Evolutionary conservation across 1,140 invertebrate genomes (phyloP).

Genomic region (Riptortus pedestris): DNA sequence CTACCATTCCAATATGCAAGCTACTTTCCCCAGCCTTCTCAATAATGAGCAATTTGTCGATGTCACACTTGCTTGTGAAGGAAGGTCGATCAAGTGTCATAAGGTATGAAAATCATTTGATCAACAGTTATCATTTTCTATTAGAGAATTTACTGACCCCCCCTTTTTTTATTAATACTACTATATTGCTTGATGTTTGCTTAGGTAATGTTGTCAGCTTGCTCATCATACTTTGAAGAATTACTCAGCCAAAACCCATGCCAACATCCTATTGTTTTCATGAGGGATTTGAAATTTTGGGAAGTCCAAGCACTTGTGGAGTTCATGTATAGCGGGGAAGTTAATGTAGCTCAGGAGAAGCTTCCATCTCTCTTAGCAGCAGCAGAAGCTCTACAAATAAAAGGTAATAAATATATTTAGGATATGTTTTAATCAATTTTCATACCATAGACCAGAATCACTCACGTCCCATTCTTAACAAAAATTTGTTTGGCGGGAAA

Average conservation of each 20-base stretch:
- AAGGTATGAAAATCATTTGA: no score
- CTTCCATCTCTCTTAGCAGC: slow-evolving; percentile 64
- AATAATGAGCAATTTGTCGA: slow-evolving; percentile 78
- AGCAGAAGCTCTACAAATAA: slow-evolving; percentile 69
- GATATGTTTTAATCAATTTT: not conserved
- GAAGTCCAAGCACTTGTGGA: slow-evolving; percentile 73
- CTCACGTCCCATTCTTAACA: not conserved
- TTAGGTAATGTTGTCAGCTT: slow-evolving; percentile 40
- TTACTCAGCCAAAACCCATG: slow-evolving; percentile 39
- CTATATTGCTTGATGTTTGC: slow-evolving; percentile 9
- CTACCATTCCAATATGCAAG: slow-evolving; percentile 72
- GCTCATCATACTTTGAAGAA: slow-evolving; percentile 40
- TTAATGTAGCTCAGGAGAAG: slow-evolving; percentile 72
- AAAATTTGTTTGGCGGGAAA: not conserved
- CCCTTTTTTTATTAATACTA: no score
- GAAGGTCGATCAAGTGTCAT: slow-evolving; percentile 76
- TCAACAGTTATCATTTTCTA: no score
- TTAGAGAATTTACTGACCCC: no score
- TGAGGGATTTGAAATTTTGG: slow-evolving; percentile 43
- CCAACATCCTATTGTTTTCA: slow-evolving; percentile 40
- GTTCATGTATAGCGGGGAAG: slow-evolving; percentile 80
- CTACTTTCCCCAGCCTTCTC: slow-evolving; percentile 63
- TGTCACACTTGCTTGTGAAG: slow-evolving; percentile 80
- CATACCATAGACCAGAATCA: not conserved
- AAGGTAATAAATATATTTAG: slow-evolving; percentile 31